phyloP scores from a whole-genome alignment of 2,888 invertebrate species.

The Amblyteles armatorius region DNA sequence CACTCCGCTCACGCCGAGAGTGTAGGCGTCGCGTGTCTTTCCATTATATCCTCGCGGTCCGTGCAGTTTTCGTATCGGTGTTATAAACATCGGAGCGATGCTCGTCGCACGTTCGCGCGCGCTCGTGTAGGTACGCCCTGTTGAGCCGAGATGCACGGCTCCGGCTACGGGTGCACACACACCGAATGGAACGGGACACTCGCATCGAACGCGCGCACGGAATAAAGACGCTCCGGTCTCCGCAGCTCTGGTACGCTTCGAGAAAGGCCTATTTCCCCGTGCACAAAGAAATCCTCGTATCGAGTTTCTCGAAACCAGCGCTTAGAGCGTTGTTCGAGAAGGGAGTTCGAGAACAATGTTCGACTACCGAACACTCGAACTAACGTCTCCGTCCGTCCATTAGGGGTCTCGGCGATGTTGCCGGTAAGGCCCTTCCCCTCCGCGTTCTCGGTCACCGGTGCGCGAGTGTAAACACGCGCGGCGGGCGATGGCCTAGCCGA shows the following conservation, averaged over 20 bases:
- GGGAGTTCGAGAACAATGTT: background rate
- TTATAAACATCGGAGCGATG: conserved; percentile 19
- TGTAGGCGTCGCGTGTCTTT: conserved; percentile 64
- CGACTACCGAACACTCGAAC: conserved; percentile 22
- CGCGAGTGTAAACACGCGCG: conserved; percentile 35
- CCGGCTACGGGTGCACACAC: conserved; percentile 41
- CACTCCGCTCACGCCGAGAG: conserved; percentile 58
- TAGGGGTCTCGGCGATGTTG: background rate
- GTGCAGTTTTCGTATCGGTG: conserved; percentile 26
- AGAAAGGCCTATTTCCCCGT: background rate
- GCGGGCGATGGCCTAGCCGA: background rate
- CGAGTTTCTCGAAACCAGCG: background rate
- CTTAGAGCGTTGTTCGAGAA: background rate
- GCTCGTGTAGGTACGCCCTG: conserved; percentile 22
- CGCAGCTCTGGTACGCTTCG: conserved; percentile 4
- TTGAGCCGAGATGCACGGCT: conserved; percentile 40
- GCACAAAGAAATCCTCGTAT: background rate
- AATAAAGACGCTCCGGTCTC: background rate
- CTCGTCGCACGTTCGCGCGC: conserved; percentile 9
- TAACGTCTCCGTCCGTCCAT: background rate
- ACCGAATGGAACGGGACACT: conserved; percentile 21
- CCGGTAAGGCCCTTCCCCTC: background rate
- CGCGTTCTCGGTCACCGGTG: conserved; percentile 29
- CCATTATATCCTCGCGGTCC: conserved; percentile 3
- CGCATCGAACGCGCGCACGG: conserved; percentile 12